Evolutionary conservation across 2,113 vertebrate genomes (phyloP).

Genomic region (Saguinus midas): DNA sequence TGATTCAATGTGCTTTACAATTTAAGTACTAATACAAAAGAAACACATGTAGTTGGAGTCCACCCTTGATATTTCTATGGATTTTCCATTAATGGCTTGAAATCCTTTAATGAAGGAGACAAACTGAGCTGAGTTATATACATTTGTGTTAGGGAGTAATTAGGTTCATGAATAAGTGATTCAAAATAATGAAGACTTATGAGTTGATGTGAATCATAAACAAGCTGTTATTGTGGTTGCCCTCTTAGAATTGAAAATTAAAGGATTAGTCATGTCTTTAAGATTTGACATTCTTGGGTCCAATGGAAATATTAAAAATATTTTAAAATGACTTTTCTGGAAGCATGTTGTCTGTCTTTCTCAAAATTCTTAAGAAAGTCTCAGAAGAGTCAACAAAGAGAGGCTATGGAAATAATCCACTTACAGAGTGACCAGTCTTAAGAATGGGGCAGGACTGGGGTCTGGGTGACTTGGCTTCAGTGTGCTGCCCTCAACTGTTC

Average conservation of each 20-base stretch:
- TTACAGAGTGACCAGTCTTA: neutral
- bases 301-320: neutral
- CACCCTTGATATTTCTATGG: neutral
- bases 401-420: neutral
- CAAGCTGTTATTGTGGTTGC: neutral
- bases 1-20: neutral
- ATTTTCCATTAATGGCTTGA: conserved; percentile 42
- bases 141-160: neutral
- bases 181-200: neutral
- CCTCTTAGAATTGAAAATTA: neutral
- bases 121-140: neutral
- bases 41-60: neutral
- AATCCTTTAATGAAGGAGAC: conserved; percentile 38
- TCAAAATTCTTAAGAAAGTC: neutral
- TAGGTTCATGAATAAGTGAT: conserved; percentile 57
- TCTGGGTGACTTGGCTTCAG: neutral
- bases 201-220: neutral
- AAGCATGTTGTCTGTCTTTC: neutral
- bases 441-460: accelerated
- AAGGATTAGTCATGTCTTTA: too few relatives aligned
- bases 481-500: accelerated
- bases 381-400: neutral
- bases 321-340: neutral
- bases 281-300: neutral
- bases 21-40: neutral